Conservation (phyloP, 2,113 vertebrate genomes). For the Percina caprodes region DNA sequence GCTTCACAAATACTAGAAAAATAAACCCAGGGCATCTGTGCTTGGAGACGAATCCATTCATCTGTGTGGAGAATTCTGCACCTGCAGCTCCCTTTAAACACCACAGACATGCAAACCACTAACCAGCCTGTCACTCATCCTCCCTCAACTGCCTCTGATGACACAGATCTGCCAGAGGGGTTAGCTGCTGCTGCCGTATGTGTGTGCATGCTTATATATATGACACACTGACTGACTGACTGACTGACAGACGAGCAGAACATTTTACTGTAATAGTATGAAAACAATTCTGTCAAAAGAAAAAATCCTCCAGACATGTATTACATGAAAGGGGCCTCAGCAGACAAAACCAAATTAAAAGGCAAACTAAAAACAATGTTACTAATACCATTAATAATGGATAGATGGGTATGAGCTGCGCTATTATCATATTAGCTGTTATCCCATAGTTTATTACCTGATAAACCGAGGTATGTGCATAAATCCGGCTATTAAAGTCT, state of each 20-base stretch:
- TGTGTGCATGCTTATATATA: not conserved
- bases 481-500: conserved; percentile 44
- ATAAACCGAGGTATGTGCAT: conserved; percentile 24
- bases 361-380: conserved; percentile 16
- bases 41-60: conserved; percentile 54
- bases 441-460: conserved; percentile 45
- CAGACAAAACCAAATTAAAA: conserved; percentile 12
- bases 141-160: conserved; percentile 63
- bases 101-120: conserved; percentile 76
- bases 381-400: conserved; percentile 34
- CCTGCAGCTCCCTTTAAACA: conserved; percentile 77
- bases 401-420: conserved; percentile 41
- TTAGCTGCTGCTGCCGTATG: conserved; percentile 32
- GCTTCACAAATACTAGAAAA: conserved; percentile 11
- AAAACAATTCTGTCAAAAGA: conserved; percentile 10
- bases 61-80: conserved; percentile 70
- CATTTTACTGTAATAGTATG: conserved; percentile 14
- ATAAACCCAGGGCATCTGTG: conserved; percentile 37
- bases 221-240: not conserved
- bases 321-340: not conserved
- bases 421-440: conserved; percentile 45
- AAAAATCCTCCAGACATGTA: not conserved
- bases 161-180: conserved; percentile 68
- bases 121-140: conserved; percentile 67
- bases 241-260: conserved; percentile 13